phyloP scores from a whole-genome alignment of 2,113 vertebrate species.

The Corvus moneduloides region DNA sequence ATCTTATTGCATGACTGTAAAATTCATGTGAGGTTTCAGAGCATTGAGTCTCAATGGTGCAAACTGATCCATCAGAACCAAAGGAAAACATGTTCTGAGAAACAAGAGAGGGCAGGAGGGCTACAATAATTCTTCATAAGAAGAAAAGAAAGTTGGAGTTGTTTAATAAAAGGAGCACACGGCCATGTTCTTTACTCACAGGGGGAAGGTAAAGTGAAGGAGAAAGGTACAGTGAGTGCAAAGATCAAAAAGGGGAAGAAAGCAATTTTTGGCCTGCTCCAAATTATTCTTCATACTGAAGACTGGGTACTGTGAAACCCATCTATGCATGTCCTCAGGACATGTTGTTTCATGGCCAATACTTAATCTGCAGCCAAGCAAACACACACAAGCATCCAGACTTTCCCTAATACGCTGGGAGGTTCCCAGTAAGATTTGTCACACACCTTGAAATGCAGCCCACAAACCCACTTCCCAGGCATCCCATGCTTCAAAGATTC shows the following conservation, averaged over 20 bases:
- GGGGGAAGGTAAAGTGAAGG: neutral
- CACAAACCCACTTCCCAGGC: neutral
- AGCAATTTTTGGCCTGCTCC: neutral
- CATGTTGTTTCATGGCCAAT: neutral
- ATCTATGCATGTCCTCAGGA: neutral
- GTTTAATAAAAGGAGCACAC: neutral
- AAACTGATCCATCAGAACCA: neutral
- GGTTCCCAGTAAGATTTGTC: neutral
- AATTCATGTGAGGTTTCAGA: neutral
- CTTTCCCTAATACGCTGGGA: neutral
- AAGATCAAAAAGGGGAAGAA: neutral
- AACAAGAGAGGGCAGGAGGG: neutral
- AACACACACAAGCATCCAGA: neutral
- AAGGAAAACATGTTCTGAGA: neutral
- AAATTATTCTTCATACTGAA: neutral
- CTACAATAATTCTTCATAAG: neutral
- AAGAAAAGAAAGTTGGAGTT: neutral
- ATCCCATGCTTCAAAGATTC: neutral
- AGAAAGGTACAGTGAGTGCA: neutral
- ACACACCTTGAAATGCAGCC: neutral
- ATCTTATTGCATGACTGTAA: neutral
- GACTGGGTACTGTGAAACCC: neutral
- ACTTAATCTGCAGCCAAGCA: neutral
- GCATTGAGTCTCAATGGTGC: neutral
- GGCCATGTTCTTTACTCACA: neutral